Percentiles rank a stretch among this genome's conserved stretches.
Conservation (phyloP, 1,140 invertebrate species). For the Stenopsyche tienmushanensis region DNA sequence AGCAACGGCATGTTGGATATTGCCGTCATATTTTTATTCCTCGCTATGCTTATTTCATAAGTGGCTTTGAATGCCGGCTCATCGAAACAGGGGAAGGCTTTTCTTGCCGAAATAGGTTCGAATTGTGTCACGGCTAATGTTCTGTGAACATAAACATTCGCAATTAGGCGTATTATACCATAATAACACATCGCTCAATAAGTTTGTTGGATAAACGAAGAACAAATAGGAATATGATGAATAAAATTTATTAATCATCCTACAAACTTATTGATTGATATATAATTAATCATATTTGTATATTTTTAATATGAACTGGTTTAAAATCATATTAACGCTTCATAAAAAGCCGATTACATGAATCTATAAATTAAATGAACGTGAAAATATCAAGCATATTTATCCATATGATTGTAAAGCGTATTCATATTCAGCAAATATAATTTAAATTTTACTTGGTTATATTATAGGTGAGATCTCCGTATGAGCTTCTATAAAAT, state of each 20-base stretch:
- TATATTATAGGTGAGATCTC: constrained; percentile 48
- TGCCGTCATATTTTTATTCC: constrained; percentile 54
- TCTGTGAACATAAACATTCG: constrained; percentile 52
- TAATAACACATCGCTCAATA: too few species aligned
- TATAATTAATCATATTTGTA: too few species aligned
- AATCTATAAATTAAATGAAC: constrained; percentile 28
- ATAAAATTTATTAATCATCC: too few species aligned
- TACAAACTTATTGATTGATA: too few species aligned
- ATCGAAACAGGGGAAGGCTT: constrained; percentile 74
- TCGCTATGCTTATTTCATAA: constrained; percentile 67
- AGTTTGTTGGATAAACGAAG: too few species aligned
- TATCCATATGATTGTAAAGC: too few species aligned
- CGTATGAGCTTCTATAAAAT: constrained; percentile 81
- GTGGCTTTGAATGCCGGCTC: constrained; percentile 76
- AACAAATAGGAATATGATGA: too few species aligned
- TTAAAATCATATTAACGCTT: too few species aligned
- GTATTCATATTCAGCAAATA: too few species aligned
- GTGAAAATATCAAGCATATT: too few species aligned
- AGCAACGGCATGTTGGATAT: constrained; percentile 64
- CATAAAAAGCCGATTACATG: too few species aligned
- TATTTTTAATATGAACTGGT: too few species aligned
- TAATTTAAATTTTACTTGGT: constrained; percentile 46
- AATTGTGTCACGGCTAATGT: constrained; percentile 67
- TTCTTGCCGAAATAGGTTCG: constrained; percentile 66
- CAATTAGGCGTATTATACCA: not conserved